Percentiles rank a stretch among this genome's conserved stretches.
Conservation (phyloP, 2,797 vertebrate genomes). For the Poecilia velifera region DNA sequence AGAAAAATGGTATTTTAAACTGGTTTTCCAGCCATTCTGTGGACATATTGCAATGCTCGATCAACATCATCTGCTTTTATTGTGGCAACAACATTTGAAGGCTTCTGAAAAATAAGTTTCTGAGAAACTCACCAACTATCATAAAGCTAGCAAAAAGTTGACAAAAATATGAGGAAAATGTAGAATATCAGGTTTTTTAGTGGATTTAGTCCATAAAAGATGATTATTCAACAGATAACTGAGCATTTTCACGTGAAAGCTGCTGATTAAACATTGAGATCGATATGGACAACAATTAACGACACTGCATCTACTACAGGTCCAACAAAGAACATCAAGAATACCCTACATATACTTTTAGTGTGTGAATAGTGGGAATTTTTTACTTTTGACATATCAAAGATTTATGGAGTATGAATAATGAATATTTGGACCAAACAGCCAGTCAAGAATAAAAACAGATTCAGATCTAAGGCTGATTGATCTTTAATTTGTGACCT, state of each 20-base stretch:
- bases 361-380: not conserved
- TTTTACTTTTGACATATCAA: not conserved
- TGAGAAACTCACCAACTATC: not conserved
- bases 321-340: not conserved
- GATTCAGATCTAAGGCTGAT: not conserved
- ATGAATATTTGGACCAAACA: too few relatives aligned
- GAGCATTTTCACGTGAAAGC: not conserved
- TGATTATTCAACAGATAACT: not conserved
- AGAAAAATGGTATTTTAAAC: conserved; percentile 6
- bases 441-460: too few relatives aligned
- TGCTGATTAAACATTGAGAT: not conserved
- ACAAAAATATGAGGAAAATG: not conserved
- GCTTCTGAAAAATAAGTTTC: not conserved
- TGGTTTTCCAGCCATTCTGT: not conserved
- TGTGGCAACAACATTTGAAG: not conserved
- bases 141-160: not conserved
- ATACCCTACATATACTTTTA: not conserved
- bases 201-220: not conserved
- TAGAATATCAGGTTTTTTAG: not conserved
- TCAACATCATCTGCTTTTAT: not conserved
- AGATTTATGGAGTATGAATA: too few relatives aligned
- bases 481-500: too few relatives aligned
- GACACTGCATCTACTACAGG: not conserved
- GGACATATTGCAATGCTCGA: not conserved
- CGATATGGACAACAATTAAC: not conserved